Conservation (phyloP, 2,113 vertebrate genomes). For the Cercopithecus mona region DNA sequence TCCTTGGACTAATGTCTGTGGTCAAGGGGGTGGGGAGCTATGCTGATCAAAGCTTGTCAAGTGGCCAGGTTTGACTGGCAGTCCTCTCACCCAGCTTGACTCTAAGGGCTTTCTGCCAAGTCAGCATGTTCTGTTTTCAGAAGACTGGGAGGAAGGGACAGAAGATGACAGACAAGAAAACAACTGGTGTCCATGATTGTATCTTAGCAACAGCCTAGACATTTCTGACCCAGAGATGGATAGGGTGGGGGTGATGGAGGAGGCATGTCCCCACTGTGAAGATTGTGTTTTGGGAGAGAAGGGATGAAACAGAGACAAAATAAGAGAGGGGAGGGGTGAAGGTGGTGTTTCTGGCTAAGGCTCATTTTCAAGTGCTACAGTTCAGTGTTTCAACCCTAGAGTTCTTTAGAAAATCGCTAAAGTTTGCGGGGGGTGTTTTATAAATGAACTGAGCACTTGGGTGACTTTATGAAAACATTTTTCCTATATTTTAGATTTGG, state of each 20-base stretch:
- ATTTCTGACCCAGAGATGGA: background rate
- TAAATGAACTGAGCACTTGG: background rate
- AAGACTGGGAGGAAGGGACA: background rate
- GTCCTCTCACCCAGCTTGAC: background rate
- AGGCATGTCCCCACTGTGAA: background rate
- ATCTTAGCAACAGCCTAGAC: background rate
- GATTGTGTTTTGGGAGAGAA: background rate
- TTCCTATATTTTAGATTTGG: background rate
- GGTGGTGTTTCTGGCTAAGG: background rate
- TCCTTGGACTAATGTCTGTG: background rate
- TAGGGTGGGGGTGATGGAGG: background rate
- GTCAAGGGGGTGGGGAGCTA: background rate
- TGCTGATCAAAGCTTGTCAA: background rate
- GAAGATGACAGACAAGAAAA: background rate
- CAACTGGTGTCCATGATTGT: background rate
- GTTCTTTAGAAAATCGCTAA: background rate
- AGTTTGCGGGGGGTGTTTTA: background rate
- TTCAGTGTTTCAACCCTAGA: background rate
- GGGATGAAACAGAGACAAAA: background rate
- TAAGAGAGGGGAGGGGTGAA: background rate
- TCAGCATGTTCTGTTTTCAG: background rate
- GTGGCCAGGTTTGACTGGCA: background rate
- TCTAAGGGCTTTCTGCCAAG: background rate
- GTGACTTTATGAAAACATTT: background rate
- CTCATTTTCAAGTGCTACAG: background rate